These are phyloP conservation scores for Meloidogyne hapla DNA, from an alignment of 1,140 invertebrate species.

Conservation along the genomic window DNA sequence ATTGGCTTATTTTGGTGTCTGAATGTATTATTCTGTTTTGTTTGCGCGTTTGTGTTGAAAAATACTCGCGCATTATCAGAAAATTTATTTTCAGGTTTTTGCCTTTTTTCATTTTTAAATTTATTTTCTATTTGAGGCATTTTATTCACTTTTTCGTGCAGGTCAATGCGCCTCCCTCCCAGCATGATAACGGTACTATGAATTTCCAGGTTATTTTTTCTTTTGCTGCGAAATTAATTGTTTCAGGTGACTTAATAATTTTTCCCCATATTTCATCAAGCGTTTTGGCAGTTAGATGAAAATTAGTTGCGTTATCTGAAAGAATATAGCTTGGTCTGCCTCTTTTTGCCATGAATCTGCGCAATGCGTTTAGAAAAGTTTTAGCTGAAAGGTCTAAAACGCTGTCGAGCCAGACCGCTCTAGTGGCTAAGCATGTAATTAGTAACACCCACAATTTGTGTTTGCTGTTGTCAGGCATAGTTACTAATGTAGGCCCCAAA, in stretches of 20 bases:
- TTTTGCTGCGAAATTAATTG: background rate
- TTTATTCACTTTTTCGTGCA: slow-evolving; percentile 6
- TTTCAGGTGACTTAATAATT: background rate
- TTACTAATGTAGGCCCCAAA: background rate
- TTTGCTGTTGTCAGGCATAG: background rate
- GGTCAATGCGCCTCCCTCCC: background rate
- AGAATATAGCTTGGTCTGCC: background rate
- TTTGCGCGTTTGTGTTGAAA: background rate
- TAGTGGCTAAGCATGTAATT: background rate
- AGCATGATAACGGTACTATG: background rate
- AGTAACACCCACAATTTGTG: background rate
- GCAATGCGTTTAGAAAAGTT: slow-evolving; percentile 8
- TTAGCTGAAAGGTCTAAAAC: background rate
- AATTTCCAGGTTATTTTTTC: slow-evolving; percentile 13
- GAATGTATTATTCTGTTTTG: no score
- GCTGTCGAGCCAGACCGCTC: background rate
- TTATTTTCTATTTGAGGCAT: no score
- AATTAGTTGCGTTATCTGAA: background rate
- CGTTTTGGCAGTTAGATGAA: background rate
- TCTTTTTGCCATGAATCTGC: background rate
- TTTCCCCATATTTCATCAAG: background rate
- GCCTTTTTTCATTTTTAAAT: no score
- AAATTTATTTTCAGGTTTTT: background rate
- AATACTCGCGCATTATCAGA: background rate
- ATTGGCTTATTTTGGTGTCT: no score